A percentile compares a stretch with the other conserved stretches of the same genome.
Conservation (phyloP, 1,140 invertebrate species). For the Hyphantria cunea region DNA sequence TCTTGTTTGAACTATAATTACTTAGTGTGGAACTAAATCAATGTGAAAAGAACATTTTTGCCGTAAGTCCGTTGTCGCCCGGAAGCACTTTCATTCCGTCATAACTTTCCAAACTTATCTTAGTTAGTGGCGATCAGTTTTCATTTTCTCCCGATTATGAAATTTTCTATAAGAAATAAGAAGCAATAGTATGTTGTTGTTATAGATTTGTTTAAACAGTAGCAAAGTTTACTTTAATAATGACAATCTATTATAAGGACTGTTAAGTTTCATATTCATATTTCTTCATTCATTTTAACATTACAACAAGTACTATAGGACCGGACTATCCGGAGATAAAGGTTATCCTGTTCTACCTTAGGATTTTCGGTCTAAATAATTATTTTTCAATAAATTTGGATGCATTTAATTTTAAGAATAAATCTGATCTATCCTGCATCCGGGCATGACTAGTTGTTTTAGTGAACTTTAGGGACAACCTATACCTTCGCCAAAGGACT, state of each 20-base stretch:
- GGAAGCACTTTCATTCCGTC: conserved; percentile 68
- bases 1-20: conserved; percentile 66
- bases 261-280: too few species aligned
- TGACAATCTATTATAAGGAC: not conserved
- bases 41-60: conserved; percentile 60
- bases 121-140: conserved; percentile 77
- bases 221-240: not conserved
- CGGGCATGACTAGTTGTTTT: too few species aligned
- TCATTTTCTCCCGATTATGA: conserved; percentile 72
- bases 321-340: too few species aligned
- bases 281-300: too few species aligned
- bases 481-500: too few species aligned
- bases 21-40: conserved; percentile 57
- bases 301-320: too few species aligned
- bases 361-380: too few species aligned
- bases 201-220: conserved; percentile 1
- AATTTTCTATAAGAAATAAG: conserved; percentile 48
- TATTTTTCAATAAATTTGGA: too few species aligned
- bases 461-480: too few species aligned
- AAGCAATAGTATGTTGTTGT: conserved; percentile 23
- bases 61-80: conserved; percentile 42
- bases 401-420: too few species aligned
- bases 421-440: too few species aligned
- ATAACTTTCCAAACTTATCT: conserved; percentile 77
- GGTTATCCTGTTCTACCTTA: too few species aligned